Percentiles rank a stretch among this genome's conserved stretches.
These are phyloP conservation scores for Melanerpes formicivorus DNA, from an alignment of 2,113 vertebrate species.

Conservation along the genomic window DNA sequence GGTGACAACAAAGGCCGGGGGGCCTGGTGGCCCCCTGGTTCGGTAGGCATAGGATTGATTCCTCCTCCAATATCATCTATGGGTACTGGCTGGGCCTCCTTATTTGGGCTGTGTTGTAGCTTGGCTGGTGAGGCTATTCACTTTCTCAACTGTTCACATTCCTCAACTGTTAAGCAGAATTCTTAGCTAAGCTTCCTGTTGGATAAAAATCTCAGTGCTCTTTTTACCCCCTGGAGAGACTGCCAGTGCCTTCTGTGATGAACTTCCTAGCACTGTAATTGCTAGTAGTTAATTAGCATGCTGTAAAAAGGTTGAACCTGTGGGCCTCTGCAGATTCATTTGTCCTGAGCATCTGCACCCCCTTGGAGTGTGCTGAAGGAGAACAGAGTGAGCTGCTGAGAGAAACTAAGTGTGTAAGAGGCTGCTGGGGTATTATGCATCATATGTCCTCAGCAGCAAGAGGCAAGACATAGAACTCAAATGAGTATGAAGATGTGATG, in stretches of 20 bases:
- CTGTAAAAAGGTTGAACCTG: neutral
- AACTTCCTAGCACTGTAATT: neutral
- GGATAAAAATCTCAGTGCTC: neutral
- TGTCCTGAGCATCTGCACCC: neutral
- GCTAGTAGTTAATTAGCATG: neutral
- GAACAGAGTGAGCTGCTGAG: neutral
- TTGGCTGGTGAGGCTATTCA: neutral
- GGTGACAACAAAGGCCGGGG: no score
- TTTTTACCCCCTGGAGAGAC: neutral
- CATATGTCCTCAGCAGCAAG: neutral
- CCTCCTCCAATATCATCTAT: no score
- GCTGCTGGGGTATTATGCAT: neutral
- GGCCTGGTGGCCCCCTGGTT: no score
- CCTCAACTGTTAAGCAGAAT: neutral
- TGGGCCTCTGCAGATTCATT: neutral
- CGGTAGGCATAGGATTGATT: no score
- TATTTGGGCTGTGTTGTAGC: no score
- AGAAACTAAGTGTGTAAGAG: neutral
- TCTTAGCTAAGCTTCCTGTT: neutral
- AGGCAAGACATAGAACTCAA: neutral
- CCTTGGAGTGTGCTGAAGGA: neutral
- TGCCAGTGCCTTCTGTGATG: neutral
- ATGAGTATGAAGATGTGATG: neutral
- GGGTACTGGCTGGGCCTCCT: no score
- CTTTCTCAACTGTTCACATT: neutral